These are phyloP conservation scores for Lepidothrix coronata DNA, from an alignment of 2,113 vertebrate genomes.

Conservation along the genomic window DNA sequence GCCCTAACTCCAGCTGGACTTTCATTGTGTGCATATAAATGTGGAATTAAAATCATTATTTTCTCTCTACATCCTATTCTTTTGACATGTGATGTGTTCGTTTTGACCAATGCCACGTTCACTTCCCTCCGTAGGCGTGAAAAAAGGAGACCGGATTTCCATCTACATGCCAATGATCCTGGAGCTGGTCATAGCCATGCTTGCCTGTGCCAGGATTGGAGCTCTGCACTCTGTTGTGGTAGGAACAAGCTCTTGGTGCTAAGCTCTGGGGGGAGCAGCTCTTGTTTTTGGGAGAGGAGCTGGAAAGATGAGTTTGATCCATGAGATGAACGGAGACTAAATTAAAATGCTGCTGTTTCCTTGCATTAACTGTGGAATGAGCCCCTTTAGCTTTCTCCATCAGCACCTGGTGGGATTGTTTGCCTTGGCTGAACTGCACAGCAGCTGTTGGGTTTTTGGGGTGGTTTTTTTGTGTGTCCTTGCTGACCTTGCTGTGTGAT, in stretches of 20 bases:
- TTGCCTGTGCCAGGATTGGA: conserved; percentile 92
- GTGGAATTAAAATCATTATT: background rate
- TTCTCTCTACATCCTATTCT: background rate
- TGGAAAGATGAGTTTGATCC: background rate
- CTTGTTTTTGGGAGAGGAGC: background rate
- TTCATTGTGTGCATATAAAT: background rate
- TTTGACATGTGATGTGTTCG: fast-evolving
- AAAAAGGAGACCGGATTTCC: conserved; percentile 90
- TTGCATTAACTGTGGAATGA: background rate
- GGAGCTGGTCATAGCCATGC: conserved; percentile 93
- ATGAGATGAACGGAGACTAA: background rate
- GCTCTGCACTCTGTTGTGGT: conserved; percentile 95
- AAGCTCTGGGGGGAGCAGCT: background rate
- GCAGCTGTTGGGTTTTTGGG: background rate
- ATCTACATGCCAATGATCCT: conserved; percentile 98
- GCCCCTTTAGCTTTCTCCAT: background rate
- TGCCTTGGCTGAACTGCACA: background rate
- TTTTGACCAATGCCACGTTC: background rate
- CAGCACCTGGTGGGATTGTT: background rate
- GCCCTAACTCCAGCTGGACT: background rate
- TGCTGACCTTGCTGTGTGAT: background rate
- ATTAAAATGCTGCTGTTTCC: background rate
- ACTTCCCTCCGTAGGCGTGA: conserved; percentile 77
- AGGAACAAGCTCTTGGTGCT: conserved; percentile 41
- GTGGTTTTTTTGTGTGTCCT: background rate